A percentile compares a stretch with the other conserved stretches of the same genome.
Conservation (phyloP, 2,888 invertebrate species). For the Gymnosoma rotundatum region DNA sequence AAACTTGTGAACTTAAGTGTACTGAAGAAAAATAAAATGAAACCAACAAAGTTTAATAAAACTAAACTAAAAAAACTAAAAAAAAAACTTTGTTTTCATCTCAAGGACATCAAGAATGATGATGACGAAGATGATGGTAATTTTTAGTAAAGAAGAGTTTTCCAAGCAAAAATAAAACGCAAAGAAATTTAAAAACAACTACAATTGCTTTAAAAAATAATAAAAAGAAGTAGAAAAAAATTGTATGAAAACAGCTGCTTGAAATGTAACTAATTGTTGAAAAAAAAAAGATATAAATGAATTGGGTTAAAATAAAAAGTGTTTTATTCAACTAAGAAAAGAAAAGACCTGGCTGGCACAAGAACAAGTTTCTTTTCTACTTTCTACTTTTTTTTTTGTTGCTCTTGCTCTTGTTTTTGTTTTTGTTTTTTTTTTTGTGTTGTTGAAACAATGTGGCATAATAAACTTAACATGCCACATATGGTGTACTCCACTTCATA, state of each 20-base stretch:
- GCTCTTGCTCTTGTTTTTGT: background rate
- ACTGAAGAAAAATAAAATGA: slow-evolving; percentile 46
- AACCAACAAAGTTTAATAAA: slow-evolving; percentile 39
- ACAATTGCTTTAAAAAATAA: slow-evolving; percentile 8
- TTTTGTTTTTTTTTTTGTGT: background rate
- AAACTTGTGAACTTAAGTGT: slow-evolving; percentile 56
- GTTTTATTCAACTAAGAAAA: slow-evolving; percentile 32
- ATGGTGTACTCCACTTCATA: slow-evolving; percentile 53
- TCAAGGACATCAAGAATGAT: slow-evolving; percentile 67
- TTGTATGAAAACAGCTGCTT: slow-evolving; percentile 64
- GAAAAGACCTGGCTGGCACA: slow-evolving; percentile 1
- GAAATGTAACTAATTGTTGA: slow-evolving; percentile 61
- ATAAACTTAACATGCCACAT: slow-evolving; percentile 57
- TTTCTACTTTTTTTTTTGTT: background rate
- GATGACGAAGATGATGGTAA: slow-evolving; percentile 53
- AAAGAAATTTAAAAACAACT: background rate
- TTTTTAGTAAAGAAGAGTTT: slow-evolving; percentile 43
- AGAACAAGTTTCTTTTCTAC: slow-evolving; percentile 21
- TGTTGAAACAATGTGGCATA: slow-evolving; percentile 26
- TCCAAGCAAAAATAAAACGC: slow-evolving; percentile 29
- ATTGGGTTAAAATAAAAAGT: slow-evolving; percentile 54
- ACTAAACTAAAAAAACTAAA: slow-evolving; percentile 5
- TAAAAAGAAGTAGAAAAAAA: slow-evolving; percentile 12
- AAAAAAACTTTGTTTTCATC: slow-evolving; percentile 57
- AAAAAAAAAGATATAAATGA: slow-evolving; percentile 49